Evolutionary conservation across 1,140 invertebrate genomes (phyloP).

Genomic region (Papilio aristodemus): DNA sequence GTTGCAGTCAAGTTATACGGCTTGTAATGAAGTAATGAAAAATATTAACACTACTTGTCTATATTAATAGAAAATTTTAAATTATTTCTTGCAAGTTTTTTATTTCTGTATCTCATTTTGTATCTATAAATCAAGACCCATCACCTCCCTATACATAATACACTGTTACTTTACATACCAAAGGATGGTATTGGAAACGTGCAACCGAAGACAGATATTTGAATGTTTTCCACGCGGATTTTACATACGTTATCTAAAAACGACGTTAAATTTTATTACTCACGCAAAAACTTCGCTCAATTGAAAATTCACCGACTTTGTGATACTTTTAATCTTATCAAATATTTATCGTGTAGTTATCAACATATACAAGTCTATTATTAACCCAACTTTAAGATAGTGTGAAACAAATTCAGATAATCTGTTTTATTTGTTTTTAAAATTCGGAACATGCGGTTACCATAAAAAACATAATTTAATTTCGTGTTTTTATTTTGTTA

Average conservation of each 20-base stretch:
- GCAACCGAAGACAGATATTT: too few species aligned
- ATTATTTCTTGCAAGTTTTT: too few species aligned
- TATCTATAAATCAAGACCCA: too few species aligned
- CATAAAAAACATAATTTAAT: not conserved
- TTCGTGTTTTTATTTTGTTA: not conserved
- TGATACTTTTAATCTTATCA: conserved; percentile 5
- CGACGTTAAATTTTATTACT: not conserved
- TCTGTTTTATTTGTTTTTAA: conserved; percentile 16
- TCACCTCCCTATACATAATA: too few species aligned
- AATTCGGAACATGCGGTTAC: conserved; percentile 3
- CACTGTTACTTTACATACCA: too few species aligned
- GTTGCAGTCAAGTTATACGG: not conserved
- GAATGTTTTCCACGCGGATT: not conserved
- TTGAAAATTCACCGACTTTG: not conserved
- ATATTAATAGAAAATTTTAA: too few species aligned
- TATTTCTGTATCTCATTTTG: too few species aligned
- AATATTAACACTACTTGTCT: too few species aligned
- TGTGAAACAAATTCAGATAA: not conserved
- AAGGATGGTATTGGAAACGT: too few species aligned
- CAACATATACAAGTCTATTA: conserved; percentile 10
- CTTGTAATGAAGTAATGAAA: not conserved
- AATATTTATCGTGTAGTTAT: not conserved
- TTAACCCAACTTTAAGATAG: conserved; percentile 13
- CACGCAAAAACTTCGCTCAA: not conserved
- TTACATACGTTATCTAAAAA: not conserved